phyloP scores from a whole-genome alignment of 2,113 vertebrate species.

The Vimba vimba region DNA sequence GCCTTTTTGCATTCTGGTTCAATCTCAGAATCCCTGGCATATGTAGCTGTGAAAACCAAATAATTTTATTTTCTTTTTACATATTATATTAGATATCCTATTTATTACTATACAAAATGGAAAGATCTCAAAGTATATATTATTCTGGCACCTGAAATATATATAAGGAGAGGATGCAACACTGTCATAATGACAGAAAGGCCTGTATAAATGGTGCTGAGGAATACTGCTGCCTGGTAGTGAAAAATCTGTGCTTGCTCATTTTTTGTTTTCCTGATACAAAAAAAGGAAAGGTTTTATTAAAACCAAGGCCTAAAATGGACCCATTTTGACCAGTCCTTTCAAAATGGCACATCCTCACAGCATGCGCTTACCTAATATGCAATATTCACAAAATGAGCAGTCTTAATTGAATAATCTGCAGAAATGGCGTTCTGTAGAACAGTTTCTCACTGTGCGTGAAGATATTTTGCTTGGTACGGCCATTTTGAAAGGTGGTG shows the following conservation, averaged over 20 bases:
- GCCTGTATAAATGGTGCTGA: conserved; percentile 43
- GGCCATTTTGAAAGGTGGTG: conserved; percentile 29
- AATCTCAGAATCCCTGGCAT: conserved; percentile 33
- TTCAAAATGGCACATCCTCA: conserved; percentile 41
- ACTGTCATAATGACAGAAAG: conserved; percentile 42
- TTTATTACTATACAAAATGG: conserved; percentile 18
- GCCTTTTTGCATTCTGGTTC: conserved; percentile 11
- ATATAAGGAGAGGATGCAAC: conserved; percentile 44
- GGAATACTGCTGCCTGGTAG: neutral
- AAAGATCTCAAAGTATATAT: conserved; percentile 44
- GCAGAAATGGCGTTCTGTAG: neutral
- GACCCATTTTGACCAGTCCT: conserved; percentile 14
- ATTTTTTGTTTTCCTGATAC: neutral
- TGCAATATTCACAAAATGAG: conserved; percentile 45
- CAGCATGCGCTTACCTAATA: conserved; percentile 51
- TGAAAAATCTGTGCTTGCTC: conserved; percentile 24
- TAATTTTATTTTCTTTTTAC: conserved; percentile 37
- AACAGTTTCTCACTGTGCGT: conserved; percentile 8
- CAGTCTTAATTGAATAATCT: conserved; percentile 8
- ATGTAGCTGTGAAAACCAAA: conserved; percentile 53
- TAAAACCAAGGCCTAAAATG: neutral
- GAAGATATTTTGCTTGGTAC: neutral
- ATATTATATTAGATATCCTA: conserved; percentile 22
- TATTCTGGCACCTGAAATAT: conserved; percentile 40
- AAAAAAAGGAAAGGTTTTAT: neutral